Percentiles rank a stretch among this genome's conserved stretches.
These are phyloP conservation scores for Mimas tiliae DNA, from an alignment of 2,888 invertebrate species.

Conservation along the genomic window DNA sequence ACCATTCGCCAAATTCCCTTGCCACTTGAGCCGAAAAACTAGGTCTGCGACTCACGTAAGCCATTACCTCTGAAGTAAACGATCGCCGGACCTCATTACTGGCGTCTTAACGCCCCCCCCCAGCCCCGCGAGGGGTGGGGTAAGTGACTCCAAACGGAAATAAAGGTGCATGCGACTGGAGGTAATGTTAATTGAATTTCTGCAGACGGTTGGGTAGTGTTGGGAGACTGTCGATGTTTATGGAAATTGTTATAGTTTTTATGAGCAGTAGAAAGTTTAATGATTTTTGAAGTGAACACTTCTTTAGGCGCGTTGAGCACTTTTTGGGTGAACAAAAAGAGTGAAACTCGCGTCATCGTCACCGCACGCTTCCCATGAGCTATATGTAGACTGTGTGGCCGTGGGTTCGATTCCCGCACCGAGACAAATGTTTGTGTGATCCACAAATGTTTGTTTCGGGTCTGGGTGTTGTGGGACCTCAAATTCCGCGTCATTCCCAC, in stretches of 20 bases:
- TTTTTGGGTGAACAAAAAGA: too few relatives aligned
- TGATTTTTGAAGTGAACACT: too few relatives aligned
- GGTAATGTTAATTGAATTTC: slow-evolving; percentile 86
- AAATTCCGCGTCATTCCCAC: too few relatives aligned
- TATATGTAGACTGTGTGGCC: too few relatives aligned
- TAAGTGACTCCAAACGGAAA: slow-evolving; percentile 85
- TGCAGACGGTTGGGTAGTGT: slow-evolving; percentile 76
- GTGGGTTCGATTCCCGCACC: too few relatives aligned
- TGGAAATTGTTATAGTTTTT: slow-evolving; percentile 4
- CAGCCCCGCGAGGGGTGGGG: slow-evolving; percentile 43
- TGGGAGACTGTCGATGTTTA: slow-evolving; percentile 42
- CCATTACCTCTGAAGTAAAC: slow-evolving; percentile 83
- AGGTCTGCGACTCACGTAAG: slow-evolving; percentile 69
- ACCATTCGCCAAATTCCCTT: slow-evolving; percentile 36
- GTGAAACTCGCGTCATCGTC: too few relatives aligned
- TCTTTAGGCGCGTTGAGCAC: too few relatives aligned
- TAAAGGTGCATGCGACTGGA: slow-evolving; percentile 85
- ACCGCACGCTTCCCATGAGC: too few relatives aligned
- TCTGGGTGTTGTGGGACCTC: too few relatives aligned
- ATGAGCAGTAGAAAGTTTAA: too few relatives aligned
- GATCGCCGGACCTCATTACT: slow-evolving; percentile 83
- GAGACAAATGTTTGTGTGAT: too few relatives aligned
- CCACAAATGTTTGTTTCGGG: too few relatives aligned
- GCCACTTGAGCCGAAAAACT: slow-evolving; percentile 49
- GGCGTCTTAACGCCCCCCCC: slow-evolving; percentile 64